Evolutionary conservation across 2,797 vertebrate species (phyloP).

Genomic region (Gadopsis bispinosus): DNA sequence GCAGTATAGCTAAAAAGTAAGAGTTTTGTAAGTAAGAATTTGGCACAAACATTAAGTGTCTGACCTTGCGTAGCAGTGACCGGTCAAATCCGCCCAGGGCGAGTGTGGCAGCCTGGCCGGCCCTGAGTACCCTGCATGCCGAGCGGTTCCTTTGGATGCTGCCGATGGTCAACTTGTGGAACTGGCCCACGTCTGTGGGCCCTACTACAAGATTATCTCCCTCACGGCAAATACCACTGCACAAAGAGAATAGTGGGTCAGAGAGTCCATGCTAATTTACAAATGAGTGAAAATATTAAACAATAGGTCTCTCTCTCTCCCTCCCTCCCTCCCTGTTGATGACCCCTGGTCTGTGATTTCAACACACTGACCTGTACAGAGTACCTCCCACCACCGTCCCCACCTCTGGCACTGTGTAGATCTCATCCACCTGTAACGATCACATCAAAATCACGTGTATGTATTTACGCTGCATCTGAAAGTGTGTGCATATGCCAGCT

Average conservation of each 20-base stretch:
- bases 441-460: not conserved
- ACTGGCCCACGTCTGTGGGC: slow-evolving; percentile 92
- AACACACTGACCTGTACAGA: slow-evolving; percentile 90
- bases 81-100: slow-evolving; percentile 95
- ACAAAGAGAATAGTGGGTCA: slow-evolving; percentile 15
- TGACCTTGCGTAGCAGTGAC: slow-evolving; percentile 94
- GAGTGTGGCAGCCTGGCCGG: slow-evolving; percentile 96
- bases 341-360: not conserved
- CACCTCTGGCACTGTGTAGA: slow-evolving; percentile 98
- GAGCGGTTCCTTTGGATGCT: slow-evolving; percentile 99
- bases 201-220: slow-evolving; percentile 96
- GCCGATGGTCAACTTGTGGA: slow-evolving; percentile 91
- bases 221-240: slow-evolving; percentile 96
- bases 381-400: slow-evolving; percentile 99
- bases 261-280: not conserved
- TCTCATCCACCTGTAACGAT: slow-evolving; percentile 94
- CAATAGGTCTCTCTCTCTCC: too few relatives aligned
- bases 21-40: not conserved
- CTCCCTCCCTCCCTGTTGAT: too few relatives aligned
- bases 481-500: too few relatives aligned
- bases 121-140: slow-evolving; percentile 92
- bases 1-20: not conserved
- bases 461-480: not conserved
- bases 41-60: slow-evolving; percentile 6
- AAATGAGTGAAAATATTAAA: not conserved